Conservation (phyloP, 2,113 vertebrate genomes). For the Phalacrocorax brasilianus region DNA sequence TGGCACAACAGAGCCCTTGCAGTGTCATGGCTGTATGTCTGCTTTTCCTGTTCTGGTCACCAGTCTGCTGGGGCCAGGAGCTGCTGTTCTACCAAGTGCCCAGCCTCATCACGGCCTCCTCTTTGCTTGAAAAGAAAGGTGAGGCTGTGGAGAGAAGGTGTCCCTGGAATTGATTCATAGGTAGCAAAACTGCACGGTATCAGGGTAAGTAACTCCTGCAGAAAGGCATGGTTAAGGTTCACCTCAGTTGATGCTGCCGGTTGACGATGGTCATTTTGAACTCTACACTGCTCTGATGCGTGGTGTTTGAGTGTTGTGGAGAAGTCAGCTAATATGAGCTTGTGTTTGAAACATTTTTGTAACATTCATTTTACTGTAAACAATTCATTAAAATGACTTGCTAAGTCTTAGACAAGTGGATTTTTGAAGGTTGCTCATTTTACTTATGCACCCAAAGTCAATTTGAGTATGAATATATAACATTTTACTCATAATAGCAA, state of each 20-base stretch:
- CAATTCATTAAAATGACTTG: constrained; percentile 66
- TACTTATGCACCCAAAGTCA: constrained; percentile 73
- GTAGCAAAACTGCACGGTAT: background rate
- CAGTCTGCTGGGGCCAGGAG: accelerated
- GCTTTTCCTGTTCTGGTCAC: background rate
- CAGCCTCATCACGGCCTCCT: background rate
- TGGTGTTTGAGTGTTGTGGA: background rate
- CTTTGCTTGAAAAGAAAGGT: background rate
- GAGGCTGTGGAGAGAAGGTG: background rate
- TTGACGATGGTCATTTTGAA: background rate
- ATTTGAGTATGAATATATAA: constrained; percentile 76
- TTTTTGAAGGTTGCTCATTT: constrained; percentile 69
- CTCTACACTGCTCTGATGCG: background rate
- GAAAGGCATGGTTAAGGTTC: background rate
- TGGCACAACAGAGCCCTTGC: background rate
- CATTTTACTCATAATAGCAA: constrained; percentile 73
- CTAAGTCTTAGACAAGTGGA: constrained; percentile 65
- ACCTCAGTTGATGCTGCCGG: background rate
- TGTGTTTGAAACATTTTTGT: constrained; percentile 19
- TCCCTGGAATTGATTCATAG: background rate
- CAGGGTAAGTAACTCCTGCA: background rate
- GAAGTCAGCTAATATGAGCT: background rate
- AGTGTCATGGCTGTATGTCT: background rate
- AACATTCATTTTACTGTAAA: constrained; percentile 40
- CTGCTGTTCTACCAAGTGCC: background rate